Conservation (phyloP, 23 tunicate genomes). For the Halocynthia aurantium region DNA sequence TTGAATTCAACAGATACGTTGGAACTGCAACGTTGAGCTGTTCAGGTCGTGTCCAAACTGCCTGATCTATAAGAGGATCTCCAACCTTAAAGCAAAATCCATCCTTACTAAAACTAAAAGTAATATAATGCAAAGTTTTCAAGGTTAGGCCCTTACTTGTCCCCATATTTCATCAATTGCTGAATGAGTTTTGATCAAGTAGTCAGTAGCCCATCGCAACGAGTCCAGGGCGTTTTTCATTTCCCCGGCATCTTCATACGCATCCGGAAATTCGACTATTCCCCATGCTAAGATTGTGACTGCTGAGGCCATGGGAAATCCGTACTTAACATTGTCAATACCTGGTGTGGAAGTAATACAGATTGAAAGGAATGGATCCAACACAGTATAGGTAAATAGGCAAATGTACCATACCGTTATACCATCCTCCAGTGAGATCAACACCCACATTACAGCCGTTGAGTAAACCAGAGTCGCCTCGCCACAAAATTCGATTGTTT, state of each 20-base stretch:
- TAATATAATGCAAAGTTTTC: too few relatives aligned
- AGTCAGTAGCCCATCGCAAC: slow-evolving; percentile 18
- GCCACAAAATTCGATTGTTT: slow-evolving; percentile 70
- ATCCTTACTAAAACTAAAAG: too few relatives aligned
- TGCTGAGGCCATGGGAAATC: slow-evolving; percentile 20
- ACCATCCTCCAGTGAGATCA: slow-evolving; percentile 85
- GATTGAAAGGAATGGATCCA: too few relatives aligned
- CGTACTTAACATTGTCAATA: slow-evolving; percentile 1
- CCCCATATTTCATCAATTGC: too few relatives aligned
- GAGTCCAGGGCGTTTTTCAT: not conserved
- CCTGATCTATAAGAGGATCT: not conserved
- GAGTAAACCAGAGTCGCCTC: slow-evolving; percentile 69
- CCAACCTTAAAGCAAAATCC: not conserved
- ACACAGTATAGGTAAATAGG: too few relatives aligned
- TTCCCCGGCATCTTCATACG: slow-evolving; percentile 17
- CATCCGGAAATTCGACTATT: slow-evolving; percentile 1
- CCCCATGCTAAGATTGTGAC: slow-evolving; percentile 20
- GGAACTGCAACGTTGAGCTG: not conserved
- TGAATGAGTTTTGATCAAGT: slow-evolving; percentile 4
- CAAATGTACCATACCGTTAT: slow-evolving; percentile 40
- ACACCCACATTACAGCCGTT: slow-evolving; percentile 52
- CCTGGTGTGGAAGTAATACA: not conserved
- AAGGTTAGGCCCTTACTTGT: too few relatives aligned
- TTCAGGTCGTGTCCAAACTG: slow-evolving; percentile 13
- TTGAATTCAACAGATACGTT: not conserved